phyloP scores from a whole-genome alignment of 1,140 invertebrate species.

The Cyphomyrmex costatus region DNA sequence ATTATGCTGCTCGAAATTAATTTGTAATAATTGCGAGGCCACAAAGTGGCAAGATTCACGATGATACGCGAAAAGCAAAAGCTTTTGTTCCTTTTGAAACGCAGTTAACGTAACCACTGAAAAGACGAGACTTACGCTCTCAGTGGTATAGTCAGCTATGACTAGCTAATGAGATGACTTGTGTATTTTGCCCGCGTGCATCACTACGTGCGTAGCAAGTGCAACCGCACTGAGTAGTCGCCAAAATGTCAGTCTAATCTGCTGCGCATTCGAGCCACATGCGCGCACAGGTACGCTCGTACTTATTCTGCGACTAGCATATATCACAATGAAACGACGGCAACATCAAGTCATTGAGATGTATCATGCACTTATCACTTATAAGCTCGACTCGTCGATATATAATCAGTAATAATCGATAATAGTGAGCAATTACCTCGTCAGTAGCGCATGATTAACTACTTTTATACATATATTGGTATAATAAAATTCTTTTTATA shows the following conservation, averaged over 20 bases:
- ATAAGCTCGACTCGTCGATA: constrained; percentile 31
- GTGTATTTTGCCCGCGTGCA: constrained; percentile 33
- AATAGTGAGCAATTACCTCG: constrained; percentile 25
- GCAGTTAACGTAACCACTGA: neutral
- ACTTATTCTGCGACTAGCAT: constrained; percentile 30
- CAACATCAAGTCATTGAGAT: constrained; percentile 24
- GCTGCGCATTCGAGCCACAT: constrained; percentile 25
- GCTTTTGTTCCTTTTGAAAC: constrained; percentile 39
- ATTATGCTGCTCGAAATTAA: neutral
- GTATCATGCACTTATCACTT: constrained; percentile 53
- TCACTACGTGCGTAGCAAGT: constrained; percentile 27
- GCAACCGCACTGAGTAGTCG: constrained; percentile 17
- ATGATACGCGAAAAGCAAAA: constrained; percentile 3
- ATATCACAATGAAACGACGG: constrained; percentile 33
- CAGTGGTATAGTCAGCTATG: constrained; percentile 34
- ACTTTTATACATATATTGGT: neutral
- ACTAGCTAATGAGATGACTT: constrained; percentile 54
- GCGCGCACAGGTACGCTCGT: constrained; percentile 21
- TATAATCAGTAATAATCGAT: constrained; percentile 10
- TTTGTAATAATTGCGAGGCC: constrained; percentile 13
- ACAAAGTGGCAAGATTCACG: neutral
- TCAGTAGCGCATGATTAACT: neutral
- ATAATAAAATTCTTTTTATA: neutral
- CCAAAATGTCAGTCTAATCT: constrained; percentile 35
- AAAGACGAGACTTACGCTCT: constrained; percentile 25